A percentile compares a stretch with the other conserved stretches of the same genome.
Conservation (phyloP, 2,888 invertebrate species). For the Ophioninae sp. region DNA sequence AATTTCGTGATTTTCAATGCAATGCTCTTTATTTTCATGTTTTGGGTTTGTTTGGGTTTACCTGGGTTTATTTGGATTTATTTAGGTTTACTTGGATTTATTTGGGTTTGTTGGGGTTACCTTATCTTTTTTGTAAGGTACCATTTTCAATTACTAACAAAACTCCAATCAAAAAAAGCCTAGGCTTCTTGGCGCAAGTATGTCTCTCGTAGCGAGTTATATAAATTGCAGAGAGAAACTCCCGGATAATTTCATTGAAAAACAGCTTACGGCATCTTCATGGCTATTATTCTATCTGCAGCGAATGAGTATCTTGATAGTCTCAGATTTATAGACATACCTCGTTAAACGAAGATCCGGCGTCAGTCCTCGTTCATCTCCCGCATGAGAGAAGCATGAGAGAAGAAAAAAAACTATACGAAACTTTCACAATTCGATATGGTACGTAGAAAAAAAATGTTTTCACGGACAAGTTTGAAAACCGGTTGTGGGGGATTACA, state of each 20-base stretch:
- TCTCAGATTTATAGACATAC: constrained; percentile 28
- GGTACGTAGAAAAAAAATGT: constrained; percentile 39
- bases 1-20: neutral
- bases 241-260: constrained; percentile 28
- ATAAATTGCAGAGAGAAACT: constrained; percentile 10
- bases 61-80: neutral
- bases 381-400: neutral
- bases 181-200: neutral
- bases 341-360: constrained; percentile 45
- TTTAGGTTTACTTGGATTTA: neutral
- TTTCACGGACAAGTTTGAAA: constrained; percentile 49
- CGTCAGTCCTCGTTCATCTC: constrained; percentile 11
- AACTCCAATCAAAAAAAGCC: neutral
- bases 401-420: constrained; percentile 25
- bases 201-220: neutral
- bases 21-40: neutral
- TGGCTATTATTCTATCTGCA: constrained; percentile 9
- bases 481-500: constrained; percentile 62
- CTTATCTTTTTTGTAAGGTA: too few relatives aligned
- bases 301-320: constrained; percentile 6
- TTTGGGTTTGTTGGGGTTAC: neutral
- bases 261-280: constrained; percentile 17
- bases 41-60: neutral
- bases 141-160: too few relatives aligned
- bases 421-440: constrained; percentile 67